Evolutionary conservation across 2,888 invertebrate genomes (phyloP).

Genomic region (Dyspetes luteomarginatus): DNA sequence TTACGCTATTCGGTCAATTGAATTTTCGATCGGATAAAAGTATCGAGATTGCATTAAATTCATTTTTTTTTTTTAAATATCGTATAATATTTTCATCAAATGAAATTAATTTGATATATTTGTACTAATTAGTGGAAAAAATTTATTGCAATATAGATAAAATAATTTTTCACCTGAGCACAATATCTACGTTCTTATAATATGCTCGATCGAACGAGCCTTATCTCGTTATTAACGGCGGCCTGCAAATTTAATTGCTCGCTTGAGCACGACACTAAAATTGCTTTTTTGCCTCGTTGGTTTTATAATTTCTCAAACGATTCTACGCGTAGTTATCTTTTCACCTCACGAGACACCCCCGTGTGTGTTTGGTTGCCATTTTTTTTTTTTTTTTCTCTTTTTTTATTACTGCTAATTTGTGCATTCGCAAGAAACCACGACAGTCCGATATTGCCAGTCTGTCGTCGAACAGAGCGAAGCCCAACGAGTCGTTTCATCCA

Average conservation of each 20-base stretch:
- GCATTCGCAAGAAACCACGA: slow-evolving; percentile 21
- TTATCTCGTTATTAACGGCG: slow-evolving; percentile 57
- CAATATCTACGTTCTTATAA: slow-evolving; percentile 20
- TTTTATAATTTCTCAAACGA: slow-evolving; percentile 49
- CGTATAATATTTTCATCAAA: too few relatives aligned
- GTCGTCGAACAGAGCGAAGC: background rate
- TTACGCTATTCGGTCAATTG: too few relatives aligned
- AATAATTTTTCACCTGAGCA: slow-evolving; percentile 26
- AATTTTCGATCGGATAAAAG: too few relatives aligned
- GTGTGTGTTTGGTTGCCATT: background rate
- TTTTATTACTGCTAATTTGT: background rate
- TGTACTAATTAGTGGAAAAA: background rate
- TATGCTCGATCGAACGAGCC: slow-evolving; percentile 49
- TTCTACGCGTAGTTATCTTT: background rate
- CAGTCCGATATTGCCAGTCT: background rate
- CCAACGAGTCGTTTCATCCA: slow-evolving; percentile 18
- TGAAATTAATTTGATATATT: background rate
- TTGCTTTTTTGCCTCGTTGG: slow-evolving; percentile 17
- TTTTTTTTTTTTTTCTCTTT: slow-evolving; percentile 1
- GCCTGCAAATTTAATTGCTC: slow-evolving; percentile 61
- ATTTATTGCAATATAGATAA: background rate
- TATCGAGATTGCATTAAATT: too few relatives aligned
- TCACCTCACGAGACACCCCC: slow-evolving; percentile 8
- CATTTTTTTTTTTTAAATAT: too few relatives aligned
- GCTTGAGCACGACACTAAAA: slow-evolving; percentile 35